A percentile compares a stretch with the other conserved stretches of the same genome.
These are phyloP conservation scores for Copsychus sechellarum DNA, from an alignment of 2,113 vertebrate species.

Conservation along the genomic window DNA sequence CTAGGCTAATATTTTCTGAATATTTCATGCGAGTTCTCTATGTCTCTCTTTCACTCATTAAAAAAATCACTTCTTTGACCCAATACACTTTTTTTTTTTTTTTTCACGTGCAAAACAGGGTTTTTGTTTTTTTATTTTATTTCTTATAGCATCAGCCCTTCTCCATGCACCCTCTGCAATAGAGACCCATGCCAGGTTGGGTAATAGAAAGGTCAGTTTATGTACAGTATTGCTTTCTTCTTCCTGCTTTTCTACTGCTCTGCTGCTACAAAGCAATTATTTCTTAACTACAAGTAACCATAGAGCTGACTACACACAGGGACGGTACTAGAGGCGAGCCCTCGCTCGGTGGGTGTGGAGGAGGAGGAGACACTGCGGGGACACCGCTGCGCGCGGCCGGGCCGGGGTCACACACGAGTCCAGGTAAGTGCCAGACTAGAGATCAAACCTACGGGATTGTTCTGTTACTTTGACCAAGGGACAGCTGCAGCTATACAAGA, in stretches of 20 bases:
- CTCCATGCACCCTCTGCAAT: slow-evolving; percentile 80
- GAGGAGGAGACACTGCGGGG: slow-evolving; percentile 19
- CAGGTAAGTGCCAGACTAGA: slow-evolving; percentile 87
- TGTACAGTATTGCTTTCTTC: slow-evolving; percentile 87
- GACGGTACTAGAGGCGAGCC: slow-evolving; percentile 76
- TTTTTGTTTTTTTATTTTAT: slow-evolving; percentile 46
- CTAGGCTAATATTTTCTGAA: slow-evolving; percentile 80
- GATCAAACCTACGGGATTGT: slow-evolving; percentile 82
- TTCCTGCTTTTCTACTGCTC: slow-evolving; percentile 83
- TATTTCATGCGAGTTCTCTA: slow-evolving; percentile 80
- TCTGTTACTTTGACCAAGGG: slow-evolving; percentile 74
- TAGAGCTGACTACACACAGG: slow-evolving; percentile 78
- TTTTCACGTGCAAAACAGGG: slow-evolving; percentile 83
- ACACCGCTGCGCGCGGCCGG: background rate
- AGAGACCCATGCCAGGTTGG: slow-evolving; percentile 81
- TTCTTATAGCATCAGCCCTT: slow-evolving; percentile 78
- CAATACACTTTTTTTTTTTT: slow-evolving; percentile 64
- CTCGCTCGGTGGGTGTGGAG: slow-evolving; percentile 27
- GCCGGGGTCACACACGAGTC: slow-evolving; percentile 73
- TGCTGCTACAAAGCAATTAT: slow-evolving; percentile 82
- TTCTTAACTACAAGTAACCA: slow-evolving; percentile 76
- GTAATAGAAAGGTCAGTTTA: slow-evolving; percentile 79
- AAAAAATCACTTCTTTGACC: slow-evolving; percentile 79
- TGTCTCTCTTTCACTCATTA: slow-evolving; percentile 69
- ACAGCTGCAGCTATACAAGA: slow-evolving; percentile 76